Evolutionary conservation across 2,113 vertebrate genomes (phyloP).

Genomic region (Centropus unirufus): DNA sequence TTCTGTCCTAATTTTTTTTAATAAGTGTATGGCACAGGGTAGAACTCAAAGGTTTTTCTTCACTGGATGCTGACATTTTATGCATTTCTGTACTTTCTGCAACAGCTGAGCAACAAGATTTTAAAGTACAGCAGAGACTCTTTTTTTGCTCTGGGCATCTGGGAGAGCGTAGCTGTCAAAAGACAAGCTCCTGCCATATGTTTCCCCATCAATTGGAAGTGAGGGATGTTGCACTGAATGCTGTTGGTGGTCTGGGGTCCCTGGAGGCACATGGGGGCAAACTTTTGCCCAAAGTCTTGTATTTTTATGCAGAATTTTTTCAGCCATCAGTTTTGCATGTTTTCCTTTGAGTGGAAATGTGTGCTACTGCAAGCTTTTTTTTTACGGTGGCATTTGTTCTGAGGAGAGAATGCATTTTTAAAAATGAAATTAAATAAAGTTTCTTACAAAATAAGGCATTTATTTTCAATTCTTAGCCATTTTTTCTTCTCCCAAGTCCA

Average conservation of each 20-base stretch:
- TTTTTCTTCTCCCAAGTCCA: constrained; percentile 69
- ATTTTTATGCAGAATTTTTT: constrained; percentile 76
- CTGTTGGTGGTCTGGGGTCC: constrained; percentile 54
- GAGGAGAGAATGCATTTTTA: constrained; percentile 76
- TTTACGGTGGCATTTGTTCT: constrained; percentile 73
- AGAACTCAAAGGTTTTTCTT: constrained; percentile 73
- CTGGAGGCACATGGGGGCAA: constrained; percentile 56
- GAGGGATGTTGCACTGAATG: constrained; percentile 76
- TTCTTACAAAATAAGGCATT: constrained; percentile 74
- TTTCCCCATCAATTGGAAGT: constrained; percentile 70
- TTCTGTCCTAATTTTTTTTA: constrained; percentile 67
- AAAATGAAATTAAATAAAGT: constrained; percentile 74
- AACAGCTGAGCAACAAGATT: constrained; percentile 55
- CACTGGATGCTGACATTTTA: constrained; percentile 70
- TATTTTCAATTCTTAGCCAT: constrained; percentile 76
- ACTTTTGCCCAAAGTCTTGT: constrained; percentile 51
- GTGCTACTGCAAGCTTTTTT: constrained; percentile 68
- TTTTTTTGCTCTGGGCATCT: constrained; percentile 56
- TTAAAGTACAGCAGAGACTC: constrained; percentile 58
- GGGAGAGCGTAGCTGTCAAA: constrained; percentile 53
- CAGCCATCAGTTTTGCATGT: constrained; percentile 77
- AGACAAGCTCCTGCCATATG: constrained; percentile 64
- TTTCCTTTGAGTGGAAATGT: constrained; percentile 77
- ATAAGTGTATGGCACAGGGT: constrained; percentile 80
- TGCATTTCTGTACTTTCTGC: constrained; percentile 67